Percentiles rank a stretch among this genome's conserved stretches.
phyloP scores from a whole-genome alignment of 2,888 invertebrate genomes.

The Rhimphoctona megacephalus region DNA sequence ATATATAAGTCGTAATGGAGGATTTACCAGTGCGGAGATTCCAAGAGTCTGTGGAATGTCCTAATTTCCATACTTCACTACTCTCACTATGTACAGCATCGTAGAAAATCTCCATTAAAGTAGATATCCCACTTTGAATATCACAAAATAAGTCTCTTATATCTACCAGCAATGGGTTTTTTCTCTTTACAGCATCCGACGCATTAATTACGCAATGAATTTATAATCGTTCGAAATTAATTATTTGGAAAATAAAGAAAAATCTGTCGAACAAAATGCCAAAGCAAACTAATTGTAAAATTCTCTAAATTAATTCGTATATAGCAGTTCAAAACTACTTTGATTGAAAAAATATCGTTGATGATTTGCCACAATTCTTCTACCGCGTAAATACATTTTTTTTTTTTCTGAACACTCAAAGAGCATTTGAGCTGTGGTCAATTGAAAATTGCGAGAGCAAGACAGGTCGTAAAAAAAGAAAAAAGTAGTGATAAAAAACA shows the following conservation, averaged over 20 bases:
- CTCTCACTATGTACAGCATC: slow-evolving; percentile 1
- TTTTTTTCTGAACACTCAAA: neutral
- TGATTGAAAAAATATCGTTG: too few relatives aligned
- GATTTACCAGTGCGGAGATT: slow-evolving; percentile 51
- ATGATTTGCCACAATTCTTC: neutral
- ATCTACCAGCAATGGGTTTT: neutral
- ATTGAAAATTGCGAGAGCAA: neutral
- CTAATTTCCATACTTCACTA: slow-evolving; percentile 54
- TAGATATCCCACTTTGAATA: slow-evolving; percentile 23
- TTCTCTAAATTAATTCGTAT: too few relatives aligned
- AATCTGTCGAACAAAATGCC: neutral
- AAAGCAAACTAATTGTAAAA: neutral
- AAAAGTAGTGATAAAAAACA: neutral
- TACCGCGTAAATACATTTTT: neutral
- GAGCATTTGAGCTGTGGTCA: neutral
- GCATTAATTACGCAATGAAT: neutral
- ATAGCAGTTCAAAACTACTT: too few relatives aligned
- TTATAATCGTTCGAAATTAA: neutral
- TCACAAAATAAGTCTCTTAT: neutral
- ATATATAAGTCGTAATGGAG: slow-evolving; percentile 35
- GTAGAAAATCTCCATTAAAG: slow-evolving; percentile 43
- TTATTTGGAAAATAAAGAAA: neutral
- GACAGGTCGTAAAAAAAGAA: too few relatives aligned
- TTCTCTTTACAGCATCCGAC: neutral
- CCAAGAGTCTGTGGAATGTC: slow-evolving; percentile 47